Evolutionary conservation across 2,797 vertebrate species (phyloP), one percentile per base, ranked within the genome.

Genomic region (Melanotaenia nigrans): DNA sequence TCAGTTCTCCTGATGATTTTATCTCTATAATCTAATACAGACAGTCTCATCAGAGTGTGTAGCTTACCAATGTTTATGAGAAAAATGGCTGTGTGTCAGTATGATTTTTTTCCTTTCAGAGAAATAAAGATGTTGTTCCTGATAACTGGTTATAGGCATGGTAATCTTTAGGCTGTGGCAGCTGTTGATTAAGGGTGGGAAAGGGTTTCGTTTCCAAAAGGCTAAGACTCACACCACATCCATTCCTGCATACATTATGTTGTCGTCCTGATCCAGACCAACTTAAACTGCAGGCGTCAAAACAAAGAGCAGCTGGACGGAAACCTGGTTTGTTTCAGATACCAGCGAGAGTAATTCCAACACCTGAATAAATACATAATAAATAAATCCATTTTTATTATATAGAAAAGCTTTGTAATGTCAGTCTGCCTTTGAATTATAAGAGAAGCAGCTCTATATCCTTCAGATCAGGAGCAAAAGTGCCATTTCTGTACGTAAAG

Each of bases 1-100:
- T 36, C 45, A 56, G 68, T 70, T 60, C 72, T 81, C 57, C 42
- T 61, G 75, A 83, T 79, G 82, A 79, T 71, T 38, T 86, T 72
- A 85, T 73, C 61, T 42, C 33, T 1, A 5, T 69, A 60, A 81
- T 81, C 65, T n/a, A 45, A 45, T 18, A 16, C 49, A 49, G 40
- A 68, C 58, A 53, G 47, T 36, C 42, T 55, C 57, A 71, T 57
- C 64, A 45, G 6, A 38, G 57, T n/a, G 22, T 38, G n/a, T 8
- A 38, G 25, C 11, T 25, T 53, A 25, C 12, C 22, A 25, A 47
- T 10, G 6, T n/a, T n/a, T 3, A 20, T 47, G 8, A 47, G 3
- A 47, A 47, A 42, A n/a, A n/a, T 47, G 18, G 42, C 18, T 5
- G 42, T 8, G 20, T 45, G 42, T 20, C 40, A 18, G 40, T 45